Base-by-base conservation (phyloP, 2,888 invertebrate genomes). In the Pheosia gnoma region DNA sequence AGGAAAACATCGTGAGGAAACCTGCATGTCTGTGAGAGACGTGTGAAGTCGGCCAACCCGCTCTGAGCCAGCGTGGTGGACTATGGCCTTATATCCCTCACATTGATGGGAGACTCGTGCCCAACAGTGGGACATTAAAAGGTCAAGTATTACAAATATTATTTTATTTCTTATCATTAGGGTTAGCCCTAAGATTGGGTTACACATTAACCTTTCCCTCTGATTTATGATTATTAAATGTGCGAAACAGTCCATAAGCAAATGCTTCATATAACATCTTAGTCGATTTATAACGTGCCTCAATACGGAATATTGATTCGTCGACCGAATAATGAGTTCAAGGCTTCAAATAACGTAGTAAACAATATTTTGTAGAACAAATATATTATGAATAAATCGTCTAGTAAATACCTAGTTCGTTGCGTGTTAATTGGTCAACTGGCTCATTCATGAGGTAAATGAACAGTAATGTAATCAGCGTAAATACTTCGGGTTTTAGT, bases 351-450 rank as follows among this genome's bases (percentile, higher is more conserved):
- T 56, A 7, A 7, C n/a, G 25, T 51, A 72, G 57, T 58, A 57
- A 57, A 55, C 57, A 58, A 38, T 63, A 52, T 5, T 52, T 37
- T 39, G 39, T 63, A 41, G 64, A 62, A 55, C 57, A 67, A 41
- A 67, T 66, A 65, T 71, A 63, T 61, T 67, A 62, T 58, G 52
- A 67, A 63, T 70, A 67, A 70, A 67, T 67, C 58, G 60, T 66
- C 43, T 43, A 49, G 52, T 59, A 59, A 61, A 65, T 63, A 61
- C 54, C 58, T 49, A 58, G 58, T 55, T 3, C 36, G 55, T 68
- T 58, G 74, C 73, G 74, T 69, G 69, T 66, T 66, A 66, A 75
- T 73, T 66, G 59, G 49, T 55, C 39, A 51, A 51, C 59, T 66
- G 65, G 47, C 62, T 57, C 75, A 75, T 75, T 75, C 73, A 71